phyloP scores from a whole-genome alignment of 2,113 vertebrate genomes.

The Sardina pilchardus region DNA sequence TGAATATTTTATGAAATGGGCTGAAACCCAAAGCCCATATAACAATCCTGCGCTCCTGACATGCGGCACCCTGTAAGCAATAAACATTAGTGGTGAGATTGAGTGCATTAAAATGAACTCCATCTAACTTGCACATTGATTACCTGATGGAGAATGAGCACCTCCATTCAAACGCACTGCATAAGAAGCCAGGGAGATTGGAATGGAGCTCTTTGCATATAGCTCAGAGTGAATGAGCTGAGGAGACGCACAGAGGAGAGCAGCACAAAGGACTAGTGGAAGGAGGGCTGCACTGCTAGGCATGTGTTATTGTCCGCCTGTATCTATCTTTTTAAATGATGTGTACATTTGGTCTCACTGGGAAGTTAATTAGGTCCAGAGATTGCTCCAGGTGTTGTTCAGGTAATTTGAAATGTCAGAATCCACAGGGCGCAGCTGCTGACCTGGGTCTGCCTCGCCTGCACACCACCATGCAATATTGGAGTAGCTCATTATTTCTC shows the following conservation, averaged over 20 bases:
- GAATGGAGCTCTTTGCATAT: slow-evolving; percentile 66
- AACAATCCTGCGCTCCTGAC: slow-evolving; percentile 96
- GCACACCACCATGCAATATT: slow-evolving; percentile 73
- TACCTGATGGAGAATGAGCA: slow-evolving; percentile 84
- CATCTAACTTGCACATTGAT: slow-evolving; percentile 94
- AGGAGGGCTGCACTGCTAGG: slow-evolving; percentile 45
- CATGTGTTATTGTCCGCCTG: slow-evolving; percentile 51
- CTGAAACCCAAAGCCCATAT: slow-evolving; percentile 93
- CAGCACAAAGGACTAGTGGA: not conserved
- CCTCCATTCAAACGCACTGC: slow-evolving; percentile 74
- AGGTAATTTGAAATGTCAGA: slow-evolving; percentile 90
- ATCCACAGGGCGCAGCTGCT: slow-evolving; percentile 67
- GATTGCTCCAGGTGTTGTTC: slow-evolving; percentile 84
- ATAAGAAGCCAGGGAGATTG: slow-evolving; percentile 39
- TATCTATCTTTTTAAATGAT: slow-evolving; percentile 68
- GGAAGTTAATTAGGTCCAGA: slow-evolving; percentile 90
- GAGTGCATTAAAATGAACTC: slow-evolving; percentile 98
- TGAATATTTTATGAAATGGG: slow-evolving; percentile 98
- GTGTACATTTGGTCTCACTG: slow-evolving; percentile 67
- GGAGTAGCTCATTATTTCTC: slow-evolving; percentile 86
- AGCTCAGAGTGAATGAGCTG: slow-evolving; percentile 55
- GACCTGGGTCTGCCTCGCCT: slow-evolving; percentile 68
- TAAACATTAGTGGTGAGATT: slow-evolving; percentile 96
- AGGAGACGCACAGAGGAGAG: slow-evolving; percentile 35
- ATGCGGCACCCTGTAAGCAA: slow-evolving; percentile 87